Conservation (phyloP, 2,888 invertebrate genomes). For the Conomelus anceps region DNA sequence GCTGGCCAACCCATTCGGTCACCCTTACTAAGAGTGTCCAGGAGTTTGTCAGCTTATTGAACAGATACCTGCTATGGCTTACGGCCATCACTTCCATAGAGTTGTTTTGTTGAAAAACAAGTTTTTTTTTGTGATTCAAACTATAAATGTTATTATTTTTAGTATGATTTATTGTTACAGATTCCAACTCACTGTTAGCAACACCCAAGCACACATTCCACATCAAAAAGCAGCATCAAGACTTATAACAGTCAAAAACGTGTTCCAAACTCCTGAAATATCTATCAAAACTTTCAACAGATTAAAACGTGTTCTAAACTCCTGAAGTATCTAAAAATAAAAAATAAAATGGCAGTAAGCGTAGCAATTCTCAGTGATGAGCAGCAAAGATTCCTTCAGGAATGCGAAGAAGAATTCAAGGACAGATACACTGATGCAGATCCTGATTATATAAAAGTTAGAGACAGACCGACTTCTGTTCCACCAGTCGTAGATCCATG, state of each 20-base stretch:
- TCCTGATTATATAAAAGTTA: slow-evolving; percentile 48
- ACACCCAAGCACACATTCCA: slow-evolving; percentile 43
- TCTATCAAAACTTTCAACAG: too few species aligned
- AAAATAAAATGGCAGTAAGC: background rate
- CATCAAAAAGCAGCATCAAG: background rate
- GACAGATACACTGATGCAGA: slow-evolving; percentile 55
- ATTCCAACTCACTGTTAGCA: slow-evolving; percentile 51
- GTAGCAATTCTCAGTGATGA: slow-evolving; percentile 45
- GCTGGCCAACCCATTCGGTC: too few species aligned
- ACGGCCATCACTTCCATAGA: too few species aligned
- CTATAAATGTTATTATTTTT: slow-evolving; percentile 37
- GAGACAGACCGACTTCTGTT: slow-evolving; percentile 14
- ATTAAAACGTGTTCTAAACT: too few species aligned
- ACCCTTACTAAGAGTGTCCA: too few species aligned
- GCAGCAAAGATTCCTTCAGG: slow-evolving; percentile 53
- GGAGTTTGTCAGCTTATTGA: too few species aligned
- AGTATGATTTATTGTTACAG: slow-evolving; percentile 42
- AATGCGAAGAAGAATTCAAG: slow-evolving; percentile 56
- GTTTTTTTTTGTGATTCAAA: slow-evolving; percentile 23
- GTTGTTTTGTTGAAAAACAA: too few species aligned
- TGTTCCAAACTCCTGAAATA: too few species aligned
- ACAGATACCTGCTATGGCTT: too few species aligned
- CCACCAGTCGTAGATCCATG: slow-evolving; percentile 31
- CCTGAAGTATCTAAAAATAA: background rate
- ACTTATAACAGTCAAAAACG: background rate